Conservation (phyloP, 2,797 vertebrate species). For the Sebastes minor region DNA sequence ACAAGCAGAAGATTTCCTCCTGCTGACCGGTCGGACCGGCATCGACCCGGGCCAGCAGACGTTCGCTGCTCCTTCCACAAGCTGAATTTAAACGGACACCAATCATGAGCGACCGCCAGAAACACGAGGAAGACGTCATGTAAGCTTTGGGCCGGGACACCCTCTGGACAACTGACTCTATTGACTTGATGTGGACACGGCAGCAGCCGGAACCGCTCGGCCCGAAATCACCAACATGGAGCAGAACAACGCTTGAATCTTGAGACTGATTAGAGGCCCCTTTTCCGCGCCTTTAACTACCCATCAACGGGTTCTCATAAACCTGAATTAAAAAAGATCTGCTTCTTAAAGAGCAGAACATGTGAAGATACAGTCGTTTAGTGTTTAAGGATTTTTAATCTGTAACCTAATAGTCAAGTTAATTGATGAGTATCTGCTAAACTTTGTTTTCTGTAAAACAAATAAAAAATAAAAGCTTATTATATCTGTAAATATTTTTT, state of each 20-base stretch:
- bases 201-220: background rate
- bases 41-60: too few relatives aligned
- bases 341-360: background rate
- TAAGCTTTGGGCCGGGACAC: background rate
- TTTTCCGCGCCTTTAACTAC: background rate
- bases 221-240: background rate
- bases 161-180: background rate
- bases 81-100: background rate
- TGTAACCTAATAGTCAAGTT: background rate
- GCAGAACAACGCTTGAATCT: background rate
- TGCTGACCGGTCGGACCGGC: conserved; percentile 9
- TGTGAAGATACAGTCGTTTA: background rate
- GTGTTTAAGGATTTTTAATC: background rate
- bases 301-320: background rate
- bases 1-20: conserved; percentile 67
- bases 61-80: background rate
- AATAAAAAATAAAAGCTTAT: background rate
- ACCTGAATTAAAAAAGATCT: background rate
- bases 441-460: background rate
- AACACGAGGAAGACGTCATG: background rate
- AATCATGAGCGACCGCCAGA: background rate
- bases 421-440: background rate
- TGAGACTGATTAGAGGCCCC: too few relatives aligned
- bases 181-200: background rate
- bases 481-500: background rate